Evolutionary conservation across 2,888 invertebrate genomes (phyloP), one percentile per base, ranked within the genome.

Genomic region (Diaprepes abbreviatus): DNA sequence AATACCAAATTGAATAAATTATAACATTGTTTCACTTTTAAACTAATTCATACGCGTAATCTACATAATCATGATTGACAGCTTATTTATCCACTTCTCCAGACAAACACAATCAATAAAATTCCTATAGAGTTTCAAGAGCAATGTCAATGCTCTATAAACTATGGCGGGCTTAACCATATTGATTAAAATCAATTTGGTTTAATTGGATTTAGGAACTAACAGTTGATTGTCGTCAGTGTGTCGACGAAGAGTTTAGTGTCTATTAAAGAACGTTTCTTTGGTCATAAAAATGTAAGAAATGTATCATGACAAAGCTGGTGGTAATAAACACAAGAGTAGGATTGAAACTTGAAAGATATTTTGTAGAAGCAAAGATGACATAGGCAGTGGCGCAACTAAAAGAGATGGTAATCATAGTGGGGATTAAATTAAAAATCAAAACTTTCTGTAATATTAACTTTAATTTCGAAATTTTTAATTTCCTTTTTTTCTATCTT

Each of bases 91-190:
- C 7, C 10, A 28, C 10, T 48, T 24, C 28, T 28, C 14, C 48
- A 48, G 24, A 48, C 12, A 45, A n/a, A 21, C 2, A 45, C 12
- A 28, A 28, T 21, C 36, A 55, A 36, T 55, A 55, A 35, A 55
- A 55, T 31, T 36, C 21, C 55, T 36, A 10, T 48, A 48, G 21
- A 17, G 21, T 36, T 21, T 55, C 55, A 55, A 55, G 55, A 21
- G 17, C 55, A 55, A 55, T 55, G 55, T 55, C 55, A 55, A 55
- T 55, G 55, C 55, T 55, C 55, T 10, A n/a, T 21, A 38, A 24
- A 38, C 17, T 21, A 38, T 55, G 36, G 21, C 38, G 12, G 12
- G 36, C 21, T 36, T 55, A 33, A 55, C 36, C 10, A 36, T 21
- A 55, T 55, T 55, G 55, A 55, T 55, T 55, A 21, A 10, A 55